Base-by-base conservation (phyloP, 1,140 invertebrate genomes). In the Zaprionus africanus region DNA sequence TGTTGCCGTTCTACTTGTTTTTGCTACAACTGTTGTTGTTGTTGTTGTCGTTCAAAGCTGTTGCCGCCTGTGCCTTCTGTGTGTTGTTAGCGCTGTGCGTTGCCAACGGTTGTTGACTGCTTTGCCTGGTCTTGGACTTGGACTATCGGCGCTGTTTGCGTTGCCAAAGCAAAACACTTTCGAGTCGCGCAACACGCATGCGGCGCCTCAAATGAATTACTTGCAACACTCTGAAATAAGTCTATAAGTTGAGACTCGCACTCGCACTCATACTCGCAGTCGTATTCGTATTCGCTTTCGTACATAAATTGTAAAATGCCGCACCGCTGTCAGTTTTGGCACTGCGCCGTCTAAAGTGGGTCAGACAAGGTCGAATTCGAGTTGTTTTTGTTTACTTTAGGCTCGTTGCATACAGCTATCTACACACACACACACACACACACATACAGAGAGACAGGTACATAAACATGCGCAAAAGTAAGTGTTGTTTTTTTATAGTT, bases 261-360 rank as follows among this genome's bases (percentile, higher is more conserved):
- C 17, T 17, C 41, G n/a, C 2, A 22, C 46, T 24, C 46, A 19
- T 19, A 51, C 17, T 49, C 43, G n/a, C 43, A 49, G 9, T 49
- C 43, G n/a, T 15, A 12, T 11, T 49, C 46, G n/a, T 15, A 49
- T n/a, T 51, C 46, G 46, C 24, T 22, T 51, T 65, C 62, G 36
- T 80, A 79, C 76, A 86, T 87, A 85, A 84, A 90, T 81, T 79
- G 70, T 81, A 85, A 85, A 88, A 84, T 88, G 78, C 85, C 85
- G 81, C 85, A 81, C 58, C 81, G 78, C 81, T 88, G 85, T 88
- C 81, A 90, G 80, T 80, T 84, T 88, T 90, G 81, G 81, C 85
- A 84, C 84, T 85, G 75, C 76, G 72, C 71, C 76, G 73, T 68
- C 68, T 79, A 75, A 90, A 91, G 87, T 91, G 83, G 87, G 87